phyloP scores from a whole-genome alignment of 2,113 vertebrate species.

The Ptilonorhynchus violaceus region DNA sequence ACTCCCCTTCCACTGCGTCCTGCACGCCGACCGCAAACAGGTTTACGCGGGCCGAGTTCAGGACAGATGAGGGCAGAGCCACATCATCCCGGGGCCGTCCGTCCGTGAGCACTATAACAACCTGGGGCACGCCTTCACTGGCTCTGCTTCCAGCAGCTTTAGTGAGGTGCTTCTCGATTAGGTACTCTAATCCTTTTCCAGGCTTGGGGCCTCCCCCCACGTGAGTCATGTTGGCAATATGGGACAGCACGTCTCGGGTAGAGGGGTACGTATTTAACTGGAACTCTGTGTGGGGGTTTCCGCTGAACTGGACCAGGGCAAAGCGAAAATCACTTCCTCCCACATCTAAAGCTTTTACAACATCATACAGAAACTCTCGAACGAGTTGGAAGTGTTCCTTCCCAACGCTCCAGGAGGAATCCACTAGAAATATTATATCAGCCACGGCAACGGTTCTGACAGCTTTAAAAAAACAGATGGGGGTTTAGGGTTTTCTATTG shows the following conservation, averaged over 20 bases:
- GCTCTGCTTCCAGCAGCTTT: slow-evolving; percentile 84
- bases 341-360: slow-evolving; percentile 82
- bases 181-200: slow-evolving; percentile 83
- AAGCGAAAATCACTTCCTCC: slow-evolving; percentile 82
- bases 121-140: slow-evolving; percentile 77
- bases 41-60: slow-evolving; percentile 76
- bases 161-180: slow-evolving; percentile 80
- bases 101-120: slow-evolving; percentile 83
- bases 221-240: slow-evolving; percentile 82
- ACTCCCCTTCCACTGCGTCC: slow-evolving; percentile 78
- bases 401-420: slow-evolving; percentile 87
- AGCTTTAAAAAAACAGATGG: slow-evolving; percentile 84
- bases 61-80: slow-evolving; percentile 74
- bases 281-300: slow-evolving; percentile 84
- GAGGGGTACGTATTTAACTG: slow-evolving; percentile 80
- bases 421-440: slow-evolving; percentile 95
- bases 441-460: slow-evolving; percentile 81
- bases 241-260: slow-evolving; percentile 77
- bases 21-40: slow-evolving; percentile 84
- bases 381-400: slow-evolving; percentile 85
- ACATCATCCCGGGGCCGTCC: slow-evolving; percentile 81
- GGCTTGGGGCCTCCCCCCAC: slow-evolving; percentile 77
- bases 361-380: slow-evolving; percentile 83
- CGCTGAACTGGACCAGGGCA: slow-evolving; percentile 86
- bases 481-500: slow-evolving; percentile 72